Base-by-base conservation (phyloP, 2,888 invertebrate genomes). In the Temnothorax ravouxi region DNA sequence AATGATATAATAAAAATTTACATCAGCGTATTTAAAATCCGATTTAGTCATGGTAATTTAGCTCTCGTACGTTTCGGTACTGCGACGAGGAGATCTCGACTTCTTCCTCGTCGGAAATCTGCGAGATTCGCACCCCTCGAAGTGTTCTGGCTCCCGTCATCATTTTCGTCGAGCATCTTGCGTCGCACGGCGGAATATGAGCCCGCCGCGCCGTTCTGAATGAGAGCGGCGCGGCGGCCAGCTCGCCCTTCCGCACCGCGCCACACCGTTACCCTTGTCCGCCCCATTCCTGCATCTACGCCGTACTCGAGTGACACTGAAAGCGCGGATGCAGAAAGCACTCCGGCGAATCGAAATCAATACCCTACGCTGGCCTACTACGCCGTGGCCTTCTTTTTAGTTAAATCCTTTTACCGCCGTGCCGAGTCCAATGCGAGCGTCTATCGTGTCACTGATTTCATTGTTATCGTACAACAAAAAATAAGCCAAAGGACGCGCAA, bases 361-460 rank as follows among this genome's bases (percentile, higher is more conserved):
- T 91, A 91, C 89, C 89, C 89, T 88, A 86, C 83, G 87, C 67
- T 91, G 91, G 89, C 90, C 91, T 91, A 92, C 91, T 90, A 89
- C 91, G 92, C 77, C 90, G 90, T 91, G 89, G 88, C 91, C 91
- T 92, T 91, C 92, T 92, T 92, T 91, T 88, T 88, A 84, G 83
- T 74, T 87, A 90, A 90, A 88, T 85, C 84, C 87, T 85, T 86
- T 91, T 86, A 79, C 75, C 69, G 61, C n/a, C 61, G 38, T 15
- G 44, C 66, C 25, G 59, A 59, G 59, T 74, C 75, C 59, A 75
- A 80, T 66, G 54, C 66, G 41, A 59, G 13, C 18, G 29, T 67
- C 47, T 25, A 4, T 80, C 66, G 59, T 41, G 59, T 52, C 44
- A n/a, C 1, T 56, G 44, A 41, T 50, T 66, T 18, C 29, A 47